Percentiles rank a stretch among this genome's conserved stretches.
These are phyloP conservation scores for Stenopsyche tienmushanensis DNA, from an alignment of 1,140 invertebrate genomes.

Conservation along the genomic window DNA sequence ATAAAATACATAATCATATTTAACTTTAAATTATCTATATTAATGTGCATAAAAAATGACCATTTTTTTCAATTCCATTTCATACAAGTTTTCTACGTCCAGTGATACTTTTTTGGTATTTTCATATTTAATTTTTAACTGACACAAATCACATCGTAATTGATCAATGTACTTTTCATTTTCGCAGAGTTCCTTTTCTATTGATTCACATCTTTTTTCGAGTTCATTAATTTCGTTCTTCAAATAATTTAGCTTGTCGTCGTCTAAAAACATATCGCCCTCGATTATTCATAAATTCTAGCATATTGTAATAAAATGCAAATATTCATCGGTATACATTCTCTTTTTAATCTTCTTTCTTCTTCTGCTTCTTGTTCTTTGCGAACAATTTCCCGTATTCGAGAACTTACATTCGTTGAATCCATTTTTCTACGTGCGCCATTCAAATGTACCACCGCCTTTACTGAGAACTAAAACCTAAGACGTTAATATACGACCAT, in stretches of 20 bases:
- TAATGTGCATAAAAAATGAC: conserved; percentile 7
- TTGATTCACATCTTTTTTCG: background rate
- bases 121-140: background rate
- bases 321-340: background rate
- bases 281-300: too few species aligned
- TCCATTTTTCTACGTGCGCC: background rate
- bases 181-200: background rate
- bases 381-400: background rate
- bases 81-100: background rate
- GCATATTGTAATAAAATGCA: background rate
- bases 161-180: background rate
- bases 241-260: background rate
- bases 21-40: conserved; percentile 12
- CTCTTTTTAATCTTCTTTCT: background rate
- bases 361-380: conserved; percentile 9
- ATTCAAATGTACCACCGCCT: background rate
- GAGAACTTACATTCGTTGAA: background rate
- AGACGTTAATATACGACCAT: too few species aligned
- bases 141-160: background rate
- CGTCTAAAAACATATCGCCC: too few species aligned
- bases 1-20: conserved; percentile 19
- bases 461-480: background rate
- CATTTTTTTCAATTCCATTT: conserved; percentile 3
- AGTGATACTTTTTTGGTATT: background rate
- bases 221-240: background rate